phyloP scores from a whole-genome alignment of 2,113 vertebrate genomes.

The Gopherus flavomarginatus region DNA sequence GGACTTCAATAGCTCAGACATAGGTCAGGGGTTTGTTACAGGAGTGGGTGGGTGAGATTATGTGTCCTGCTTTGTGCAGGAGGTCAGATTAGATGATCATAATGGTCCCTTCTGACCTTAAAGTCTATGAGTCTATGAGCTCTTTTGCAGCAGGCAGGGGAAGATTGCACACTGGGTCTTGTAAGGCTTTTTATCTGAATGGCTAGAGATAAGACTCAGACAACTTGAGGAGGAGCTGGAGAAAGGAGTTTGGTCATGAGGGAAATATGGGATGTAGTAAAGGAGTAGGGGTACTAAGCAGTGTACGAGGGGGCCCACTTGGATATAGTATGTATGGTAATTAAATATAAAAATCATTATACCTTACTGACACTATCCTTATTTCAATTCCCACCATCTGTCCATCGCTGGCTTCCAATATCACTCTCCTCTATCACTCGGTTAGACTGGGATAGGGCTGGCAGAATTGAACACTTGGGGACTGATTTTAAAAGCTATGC shows the following conservation, averaged over 20 bases:
- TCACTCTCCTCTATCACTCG: background rate
- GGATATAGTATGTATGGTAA: background rate
- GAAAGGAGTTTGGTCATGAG: conserved; percentile 2
- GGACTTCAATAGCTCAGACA: too few species aligned
- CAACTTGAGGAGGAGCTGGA: background rate
- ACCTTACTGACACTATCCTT: conserved; percentile 23
- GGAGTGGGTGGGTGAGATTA: too few species aligned
- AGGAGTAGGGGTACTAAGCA: conserved; percentile 18
- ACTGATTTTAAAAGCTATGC: background rate
- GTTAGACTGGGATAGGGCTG: background rate
- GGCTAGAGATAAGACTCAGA: background rate
- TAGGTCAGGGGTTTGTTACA: too few species aligned
- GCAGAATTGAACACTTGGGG: background rate
- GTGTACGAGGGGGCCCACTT: conserved; percentile 1
- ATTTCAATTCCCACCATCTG: background rate
- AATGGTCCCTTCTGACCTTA: too few species aligned
- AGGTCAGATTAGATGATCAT: too few species aligned
- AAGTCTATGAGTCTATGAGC: background rate
- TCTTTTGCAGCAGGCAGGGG: background rate
- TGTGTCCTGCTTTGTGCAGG: too few species aligned
- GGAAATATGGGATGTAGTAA: conserved; percentile 35
- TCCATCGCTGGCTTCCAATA: background rate
- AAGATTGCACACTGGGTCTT: background rate
- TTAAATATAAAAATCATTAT: conserved; percentile 27
- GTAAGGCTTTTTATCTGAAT: background rate